Conservation (phyloP, 2,113 vertebrate genomes). For the Colinus virginianus region DNA sequence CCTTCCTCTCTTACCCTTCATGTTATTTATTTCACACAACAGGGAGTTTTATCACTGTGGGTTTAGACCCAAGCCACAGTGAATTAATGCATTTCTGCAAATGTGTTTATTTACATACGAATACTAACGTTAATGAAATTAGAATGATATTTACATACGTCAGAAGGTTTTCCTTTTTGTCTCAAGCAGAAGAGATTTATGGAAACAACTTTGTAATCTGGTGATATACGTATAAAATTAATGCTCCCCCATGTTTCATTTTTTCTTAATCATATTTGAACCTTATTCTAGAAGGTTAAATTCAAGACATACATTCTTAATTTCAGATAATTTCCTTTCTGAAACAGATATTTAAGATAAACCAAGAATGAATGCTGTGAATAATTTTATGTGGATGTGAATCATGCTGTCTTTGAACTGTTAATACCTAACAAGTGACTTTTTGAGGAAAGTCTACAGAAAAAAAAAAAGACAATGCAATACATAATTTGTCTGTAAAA, state of each 20-base stretch:
- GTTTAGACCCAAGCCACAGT: not conserved
- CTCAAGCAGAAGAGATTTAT: constrained; percentile 23
- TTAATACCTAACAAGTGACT: constrained; percentile 12
- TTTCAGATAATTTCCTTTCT: constrained; percentile 35
- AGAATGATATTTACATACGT: not conserved
- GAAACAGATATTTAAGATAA: constrained; percentile 8
- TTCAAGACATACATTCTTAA: constrained; percentile 11
- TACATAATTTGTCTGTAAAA: not conserved
- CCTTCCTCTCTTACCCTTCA: not conserved
- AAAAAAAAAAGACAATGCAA: not conserved
- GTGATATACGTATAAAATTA: constrained; percentile 26
- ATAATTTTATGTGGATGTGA: constrained; percentile 36
- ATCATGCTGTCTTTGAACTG: not conserved
- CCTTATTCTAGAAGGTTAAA: constrained; percentile 27
- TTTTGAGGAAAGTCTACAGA: not conserved
- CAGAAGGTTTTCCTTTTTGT: not conserved
- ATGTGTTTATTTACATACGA: not conserved
- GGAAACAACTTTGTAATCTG: constrained; percentile 12
- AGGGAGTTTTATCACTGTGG: not conserved
- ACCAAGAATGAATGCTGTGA: constrained; percentile 31
- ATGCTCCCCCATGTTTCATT: not conserved
- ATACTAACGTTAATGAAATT: not conserved
- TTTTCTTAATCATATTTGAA: constrained; percentile 46
- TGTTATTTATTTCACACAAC: not conserved
- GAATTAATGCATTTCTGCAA: not conserved